Conservation (phyloP, 1,140 invertebrate genomes). For the Anagrus nilaparvatae region DNA sequence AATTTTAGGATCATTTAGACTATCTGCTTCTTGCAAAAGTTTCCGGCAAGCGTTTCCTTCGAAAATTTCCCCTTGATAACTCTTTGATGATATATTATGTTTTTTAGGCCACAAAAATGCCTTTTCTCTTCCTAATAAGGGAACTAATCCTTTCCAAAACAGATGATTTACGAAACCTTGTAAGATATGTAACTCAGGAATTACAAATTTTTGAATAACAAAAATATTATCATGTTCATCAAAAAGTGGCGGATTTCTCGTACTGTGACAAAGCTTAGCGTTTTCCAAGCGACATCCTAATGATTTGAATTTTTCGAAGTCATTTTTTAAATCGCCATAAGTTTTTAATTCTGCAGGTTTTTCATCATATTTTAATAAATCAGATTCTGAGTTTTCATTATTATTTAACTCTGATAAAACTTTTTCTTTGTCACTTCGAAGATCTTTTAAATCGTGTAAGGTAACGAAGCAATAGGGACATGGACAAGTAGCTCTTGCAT, state of each 20-base stretch:
- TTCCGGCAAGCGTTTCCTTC: too few species aligned
- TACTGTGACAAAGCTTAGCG: neutral
- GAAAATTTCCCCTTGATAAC: too few species aligned
- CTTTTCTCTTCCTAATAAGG: constrained; percentile 7
- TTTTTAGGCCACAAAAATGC: constrained; percentile 7
- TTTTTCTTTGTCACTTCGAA: neutral
- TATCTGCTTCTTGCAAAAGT: too few species aligned
- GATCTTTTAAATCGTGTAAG: neutral
- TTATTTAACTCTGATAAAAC: neutral
- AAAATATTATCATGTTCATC: neutral
- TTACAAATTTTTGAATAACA: constrained; percentile 10
- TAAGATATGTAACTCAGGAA: constrained; percentile 11
- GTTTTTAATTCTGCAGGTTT: neutral
- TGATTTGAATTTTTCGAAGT: neutral
- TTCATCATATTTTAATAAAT: neutral
- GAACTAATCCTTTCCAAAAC: constrained; percentile 13
- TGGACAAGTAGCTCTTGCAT: neutral
- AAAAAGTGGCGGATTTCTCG: neutral
- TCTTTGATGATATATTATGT: too few species aligned
- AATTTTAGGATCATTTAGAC: too few species aligned
- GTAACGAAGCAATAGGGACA: constrained; percentile 1
- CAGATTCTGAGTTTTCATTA: neutral
- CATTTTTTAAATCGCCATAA: neutral
- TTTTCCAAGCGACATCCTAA: neutral
- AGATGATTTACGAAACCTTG: constrained; percentile 17